These are phyloP conservation scores for Notolabrus celidotus DNA, from an alignment of 2,797 vertebrate genomes.

Conservation along the genomic window DNA sequence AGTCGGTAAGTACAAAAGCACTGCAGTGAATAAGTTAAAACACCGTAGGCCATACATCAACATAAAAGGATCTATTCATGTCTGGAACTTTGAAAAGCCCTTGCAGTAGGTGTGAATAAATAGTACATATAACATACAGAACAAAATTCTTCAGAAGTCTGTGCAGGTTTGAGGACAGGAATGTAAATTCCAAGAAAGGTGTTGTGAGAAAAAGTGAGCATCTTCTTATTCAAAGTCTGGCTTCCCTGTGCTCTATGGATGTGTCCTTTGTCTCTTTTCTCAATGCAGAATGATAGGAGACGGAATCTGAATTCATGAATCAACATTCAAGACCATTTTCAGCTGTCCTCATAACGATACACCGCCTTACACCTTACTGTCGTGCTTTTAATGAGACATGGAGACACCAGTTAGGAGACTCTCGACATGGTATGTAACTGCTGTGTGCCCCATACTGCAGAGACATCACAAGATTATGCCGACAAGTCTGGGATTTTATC, in stretches of 20 bases:
- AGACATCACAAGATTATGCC: slow-evolving; percentile 25
- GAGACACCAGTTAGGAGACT: slow-evolving; percentile 28
- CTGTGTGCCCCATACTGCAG: slow-evolving; percentile 12
- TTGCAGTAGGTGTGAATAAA: background rate
- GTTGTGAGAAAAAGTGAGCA: background rate
- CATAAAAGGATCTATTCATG: background rate
- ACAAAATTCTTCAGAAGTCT: background rate
- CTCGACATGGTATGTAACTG: slow-evolving; percentile 25
- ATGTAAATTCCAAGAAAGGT: background rate
- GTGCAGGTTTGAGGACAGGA: background rate
- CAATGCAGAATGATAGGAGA: background rate
- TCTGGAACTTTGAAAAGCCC: background rate
- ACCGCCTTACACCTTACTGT: slow-evolving; percentile 16
- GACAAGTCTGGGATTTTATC: background rate
- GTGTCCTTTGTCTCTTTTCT: background rate
- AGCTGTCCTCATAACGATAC: slow-evolving; percentile 12
- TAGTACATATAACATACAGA: background rate
- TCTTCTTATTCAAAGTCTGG: background rate
- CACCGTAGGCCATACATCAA: background rate
- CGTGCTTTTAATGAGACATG: slow-evolving; percentile 45
- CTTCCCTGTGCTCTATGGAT: background rate
- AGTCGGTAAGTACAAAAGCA: background rate
- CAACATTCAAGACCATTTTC: slow-evolving; percentile 31
- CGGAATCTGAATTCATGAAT: slow-evolving; percentile 18
- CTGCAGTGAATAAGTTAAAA: background rate